Evolutionary conservation across 2,113 vertebrate genomes (phyloP).

Genomic region (Madoqua kirkii): DNA sequence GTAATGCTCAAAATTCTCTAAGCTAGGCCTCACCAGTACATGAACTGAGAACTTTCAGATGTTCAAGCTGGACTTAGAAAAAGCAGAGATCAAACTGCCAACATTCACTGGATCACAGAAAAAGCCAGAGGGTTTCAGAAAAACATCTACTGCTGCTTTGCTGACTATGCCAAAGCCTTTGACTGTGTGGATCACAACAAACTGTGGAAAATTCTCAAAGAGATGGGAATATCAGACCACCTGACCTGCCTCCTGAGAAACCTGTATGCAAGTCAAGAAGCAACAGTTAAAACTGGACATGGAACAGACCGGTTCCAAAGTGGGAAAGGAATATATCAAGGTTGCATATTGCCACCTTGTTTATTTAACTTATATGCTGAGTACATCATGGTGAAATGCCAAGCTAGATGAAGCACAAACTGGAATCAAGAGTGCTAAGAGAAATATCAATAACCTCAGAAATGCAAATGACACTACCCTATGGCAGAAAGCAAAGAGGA

Average conservation of each 20-base stretch:
- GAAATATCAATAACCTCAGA: background rate
- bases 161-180: background rate
- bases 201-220: background rate
- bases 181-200: background rate
- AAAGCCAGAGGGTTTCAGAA: background rate
- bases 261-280: background rate
- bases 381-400: background rate
- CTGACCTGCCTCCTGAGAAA: background rate
- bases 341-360: background rate
- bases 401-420: background rate
- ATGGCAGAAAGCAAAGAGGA: background rate
- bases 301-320: background rate
- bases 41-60: background rate
- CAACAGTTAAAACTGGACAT: background rate
- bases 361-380: background rate
- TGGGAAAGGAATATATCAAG: background rate
- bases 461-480: background rate
- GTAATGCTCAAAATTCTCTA: background rate
- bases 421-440: background rate
- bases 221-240: background rate
- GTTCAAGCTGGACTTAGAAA: background rate
- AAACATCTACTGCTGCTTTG: background rate
- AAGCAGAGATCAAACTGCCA: background rate
- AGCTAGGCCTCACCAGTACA: background rate
- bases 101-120: background rate